Evolutionary conservation across 1,140 invertebrate species (phyloP), one percentile per base, ranked within the genome.

Genomic region (Saxidomus purpurata): DNA sequence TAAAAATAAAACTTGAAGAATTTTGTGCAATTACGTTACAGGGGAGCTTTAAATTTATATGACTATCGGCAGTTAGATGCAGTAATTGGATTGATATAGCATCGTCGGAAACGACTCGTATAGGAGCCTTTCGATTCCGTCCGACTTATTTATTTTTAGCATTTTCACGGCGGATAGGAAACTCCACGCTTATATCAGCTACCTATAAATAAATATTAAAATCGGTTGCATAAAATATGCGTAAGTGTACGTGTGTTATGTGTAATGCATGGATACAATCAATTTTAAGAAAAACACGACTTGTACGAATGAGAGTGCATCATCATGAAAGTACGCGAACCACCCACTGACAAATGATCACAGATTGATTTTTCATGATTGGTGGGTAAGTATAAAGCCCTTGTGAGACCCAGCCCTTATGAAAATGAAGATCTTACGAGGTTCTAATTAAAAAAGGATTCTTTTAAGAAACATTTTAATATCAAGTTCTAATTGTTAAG

Each of bases 181-280:
- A 79, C 31, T 52, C 43, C 77, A 82, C 52, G 80, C 80, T 82
- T 61, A 43, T 63, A 63, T 82, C 80, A 82, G 80, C 19, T 63
- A 36, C 38, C 25, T 61, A 67, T 63, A 52, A 25, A 80, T 43
- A 82, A 82, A 40, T 34, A 79, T 52, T 28, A 79, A 79, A 49
- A 31, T 63, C 34, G 34, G 80, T 40, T 63, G 80, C 52, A 63
- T 63, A 80, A 79, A 79, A 38, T 34, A 79, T 47, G 40, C 43
- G 40, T 63, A 59, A 36, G 31, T 34, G n/a, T n/a, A n/a, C n/a
- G n/a, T n/a, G 22, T 36, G 9, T n/a, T 40, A 63, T 82, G 79
- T 82, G 80, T 82, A 61, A 82, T 38, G 49, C 77, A 38, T 82
- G 25, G 80, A 1, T n/a, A 61, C 80, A 61, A 38, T 17, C 17